Evolutionary conservation across 2,888 invertebrate species (phyloP).

Genomic region (Drosophila parthenogenetica): DNA sequence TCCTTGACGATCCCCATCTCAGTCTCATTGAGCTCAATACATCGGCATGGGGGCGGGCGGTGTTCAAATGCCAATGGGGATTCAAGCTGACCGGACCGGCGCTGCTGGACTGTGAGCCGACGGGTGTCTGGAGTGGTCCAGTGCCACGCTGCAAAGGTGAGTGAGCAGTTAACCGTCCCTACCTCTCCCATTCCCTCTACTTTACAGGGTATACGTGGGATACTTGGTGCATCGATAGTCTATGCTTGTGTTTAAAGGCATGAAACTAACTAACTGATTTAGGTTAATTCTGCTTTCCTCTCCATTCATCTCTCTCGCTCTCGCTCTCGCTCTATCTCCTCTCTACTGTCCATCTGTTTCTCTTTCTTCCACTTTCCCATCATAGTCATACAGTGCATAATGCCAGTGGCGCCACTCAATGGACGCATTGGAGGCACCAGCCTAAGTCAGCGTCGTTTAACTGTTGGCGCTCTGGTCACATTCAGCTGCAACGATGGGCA

Average conservation of each 20-base stretch:
- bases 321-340: too few species aligned
- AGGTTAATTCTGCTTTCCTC: not conserved
- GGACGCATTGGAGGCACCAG: conserved; percentile 87
- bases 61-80: conserved; percentile 94
- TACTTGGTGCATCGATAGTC: too few species aligned
- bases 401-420: conserved; percentile 90
- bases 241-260: not conserved
- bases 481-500: conserved; percentile 91
- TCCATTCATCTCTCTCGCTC: not conserved
- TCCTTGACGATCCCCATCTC: conserved; percentile 89
- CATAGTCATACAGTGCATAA: conserved; percentile 93
- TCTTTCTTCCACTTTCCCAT: not conserved
- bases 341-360: not conserved
- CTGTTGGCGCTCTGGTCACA: conserved; percentile 92
- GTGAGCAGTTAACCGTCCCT: conserved; percentile 60
- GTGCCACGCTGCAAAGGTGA: conserved; percentile 92
- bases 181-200: not conserved
- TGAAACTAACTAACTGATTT: not conserved
- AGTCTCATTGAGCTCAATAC: conserved; percentile 92
- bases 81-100: conserved; percentile 91
- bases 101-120: conserved; percentile 91
- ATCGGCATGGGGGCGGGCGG: conserved; percentile 91
- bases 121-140: conserved; percentile 92
- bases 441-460: conserved; percentile 87
- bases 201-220: not conserved